phyloP scores from a whole-genome alignment of 2,113 vertebrate genomes.

The Tapirus terrestris region DNA sequence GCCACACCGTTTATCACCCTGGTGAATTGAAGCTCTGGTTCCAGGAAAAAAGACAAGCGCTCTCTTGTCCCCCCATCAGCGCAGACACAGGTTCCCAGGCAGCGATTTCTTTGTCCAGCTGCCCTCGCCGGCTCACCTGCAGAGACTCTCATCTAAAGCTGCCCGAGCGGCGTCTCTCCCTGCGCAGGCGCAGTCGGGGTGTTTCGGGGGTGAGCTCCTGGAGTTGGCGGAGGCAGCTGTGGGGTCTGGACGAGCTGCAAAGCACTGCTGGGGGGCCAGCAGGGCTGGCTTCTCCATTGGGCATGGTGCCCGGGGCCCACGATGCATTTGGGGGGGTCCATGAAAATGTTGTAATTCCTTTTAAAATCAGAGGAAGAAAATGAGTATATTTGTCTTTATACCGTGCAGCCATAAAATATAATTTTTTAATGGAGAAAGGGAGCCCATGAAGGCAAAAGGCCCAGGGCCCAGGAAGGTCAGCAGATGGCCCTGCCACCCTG shows the following conservation, averaged over 20 bases:
- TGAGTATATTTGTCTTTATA: neutral
- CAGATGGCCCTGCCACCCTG: neutral
- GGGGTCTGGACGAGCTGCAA: neutral
- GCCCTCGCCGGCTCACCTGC: neutral
- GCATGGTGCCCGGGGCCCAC: rapidly evolving
- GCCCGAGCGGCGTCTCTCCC: rapidly evolving
- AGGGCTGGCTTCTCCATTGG: neutral
- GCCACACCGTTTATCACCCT: constrained; percentile 57
- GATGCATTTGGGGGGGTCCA: rapidly evolving
- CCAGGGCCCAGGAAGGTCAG: neutral
- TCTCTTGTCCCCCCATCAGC: neutral
- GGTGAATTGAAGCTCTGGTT: neutral
- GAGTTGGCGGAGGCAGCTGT: too few relatives aligned
- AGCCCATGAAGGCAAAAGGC: neutral
- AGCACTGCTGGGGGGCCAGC: neutral
- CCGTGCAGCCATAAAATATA: neutral
- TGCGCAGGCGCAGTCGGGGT: rapidly evolving
- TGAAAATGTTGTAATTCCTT: neutral
- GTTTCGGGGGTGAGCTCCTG: neutral
- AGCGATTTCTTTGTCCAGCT: neutral
- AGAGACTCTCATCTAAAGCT: neutral
- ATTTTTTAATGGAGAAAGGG: neutral
- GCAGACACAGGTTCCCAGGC: neutral
- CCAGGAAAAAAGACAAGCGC: neutral
- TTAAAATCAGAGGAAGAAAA: neutral